Conservation (phyloP, 35 echinoderm and acorn worm species). For the Antedon bifida region DNA sequence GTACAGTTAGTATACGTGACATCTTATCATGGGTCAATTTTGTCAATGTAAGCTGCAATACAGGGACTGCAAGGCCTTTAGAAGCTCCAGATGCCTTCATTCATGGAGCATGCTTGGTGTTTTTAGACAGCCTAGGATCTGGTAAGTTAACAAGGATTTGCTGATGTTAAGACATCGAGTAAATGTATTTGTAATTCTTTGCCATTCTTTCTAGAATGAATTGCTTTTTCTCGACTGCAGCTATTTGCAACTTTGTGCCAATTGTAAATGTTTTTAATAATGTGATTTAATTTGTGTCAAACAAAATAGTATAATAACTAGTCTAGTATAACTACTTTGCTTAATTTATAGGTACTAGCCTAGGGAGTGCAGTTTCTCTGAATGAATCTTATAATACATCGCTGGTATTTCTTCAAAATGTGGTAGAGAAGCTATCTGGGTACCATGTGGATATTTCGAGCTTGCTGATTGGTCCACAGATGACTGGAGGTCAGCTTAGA, state of each 20-base stretch:
- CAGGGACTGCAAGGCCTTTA: background rate
- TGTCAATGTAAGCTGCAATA: constrained; percentile 67
- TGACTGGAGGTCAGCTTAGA: background rate
- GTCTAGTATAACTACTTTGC: too few relatives aligned
- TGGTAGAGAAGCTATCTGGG: constrained; percentile 43
- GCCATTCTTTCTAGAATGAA: too few relatives aligned
- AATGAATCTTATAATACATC: constrained; percentile 30
- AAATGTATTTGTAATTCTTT: too few relatives aligned
- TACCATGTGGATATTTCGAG: constrained; percentile 63
- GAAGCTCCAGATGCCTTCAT: constrained; percentile 59
- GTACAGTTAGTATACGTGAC: constrained; percentile 81
- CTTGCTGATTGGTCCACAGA: constrained; percentile 20
- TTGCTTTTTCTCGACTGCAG: too few relatives aligned
- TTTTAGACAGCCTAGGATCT: constrained; percentile 79
- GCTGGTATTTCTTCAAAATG: constrained; percentile 46
- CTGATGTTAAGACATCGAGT: background rate
- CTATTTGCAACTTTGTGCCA: background rate
- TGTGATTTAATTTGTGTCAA: too few relatives aligned
- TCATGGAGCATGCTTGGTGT: constrained; percentile 90
- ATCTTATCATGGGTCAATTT: constrained; percentile 91
- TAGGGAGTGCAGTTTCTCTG: constrained; percentile 11
- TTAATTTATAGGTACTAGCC: constrained; percentile 19
- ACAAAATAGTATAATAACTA: too few relatives aligned
- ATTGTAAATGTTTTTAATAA: too few relatives aligned
- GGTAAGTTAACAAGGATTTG: constrained; percentile 5